Base-by-base conservation (phyloP, 2,797 vertebrate species). In the Tamandua tetradactyla region DNA sequence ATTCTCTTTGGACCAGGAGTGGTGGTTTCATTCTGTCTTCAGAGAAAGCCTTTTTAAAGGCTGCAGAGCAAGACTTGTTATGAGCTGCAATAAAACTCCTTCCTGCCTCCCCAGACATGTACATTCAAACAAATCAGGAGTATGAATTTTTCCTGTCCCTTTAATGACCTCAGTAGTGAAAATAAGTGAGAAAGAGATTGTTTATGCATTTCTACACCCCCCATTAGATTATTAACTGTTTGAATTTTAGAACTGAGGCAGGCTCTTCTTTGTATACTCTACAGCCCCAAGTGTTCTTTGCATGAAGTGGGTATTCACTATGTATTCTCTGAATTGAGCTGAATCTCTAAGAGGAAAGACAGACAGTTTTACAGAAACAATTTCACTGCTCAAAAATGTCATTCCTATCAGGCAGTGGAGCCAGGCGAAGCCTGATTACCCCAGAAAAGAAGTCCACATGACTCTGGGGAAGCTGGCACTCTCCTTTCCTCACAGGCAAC, bases 121-220 rank as follows among this genome's bases (percentile, higher is more conserved):
- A 71, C 27, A 49, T 75, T 76, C 57, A 85, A 59, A 85, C 69
- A 23, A 81, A 44, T 80, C 40, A 52, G 87, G 88, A 90, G 57
- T 55, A 85, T 35, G 69, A 79, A 79, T 47, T 88, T 76, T 84
- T 81, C 61, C 2, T 66, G 32, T 78, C 72, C 12, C 35, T 94
- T 86, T 84, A 66, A 82, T 75, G 30, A 75, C 15, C 49, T 62
- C 10, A 59, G 27, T 30, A 35, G 68, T 75, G 57, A 86, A 86
- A 90, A 86, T 86, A 90, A 84, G 66, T 79, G 83, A 89, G 35
- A 66, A 91, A 86, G 91, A 64, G 55, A 93, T 20, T 20, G 47
- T 74, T 30, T 83, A 14, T 32, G 8, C 20, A 81, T 44, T 62
- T 87, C 83, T 90, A 69, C 18, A 8, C 76, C 20, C 15, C 35